Base-by-base conservation (phyloP, 2,888 invertebrate species). In the Amaurobius ferox region DNA sequence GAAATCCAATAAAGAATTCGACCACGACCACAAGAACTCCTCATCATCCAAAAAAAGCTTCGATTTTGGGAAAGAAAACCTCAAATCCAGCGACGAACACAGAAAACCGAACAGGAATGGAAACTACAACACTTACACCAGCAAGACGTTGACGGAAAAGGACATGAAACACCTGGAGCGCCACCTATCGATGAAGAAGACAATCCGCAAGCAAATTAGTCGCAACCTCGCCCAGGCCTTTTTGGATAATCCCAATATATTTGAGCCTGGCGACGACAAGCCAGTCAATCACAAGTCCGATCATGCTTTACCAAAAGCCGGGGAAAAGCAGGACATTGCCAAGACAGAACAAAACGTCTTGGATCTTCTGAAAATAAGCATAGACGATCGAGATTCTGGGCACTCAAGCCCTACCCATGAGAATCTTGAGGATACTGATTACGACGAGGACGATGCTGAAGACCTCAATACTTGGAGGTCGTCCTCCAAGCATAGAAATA, bases 151-250 rank as follows among this genome's bases (percentile, higher is more conserved):
- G 28, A 88, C 88, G 0, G 90, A 90, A 87, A 66, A 73, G 1
- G 91, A 91, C 77, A 94, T 95, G 62, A 94, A 94, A 90, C 95
- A 95, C 26, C 91, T 96, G 61, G 96, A 96, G 90, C 92, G 95
- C 89, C 95, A 96, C 91, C 93, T 96, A 90, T 95, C 95, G 91
- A 96, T 96, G 96, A 96, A 96, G 92, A 96, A 96, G 91, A 96
- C 95, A 23, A 95, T 96, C 89, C 92, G 95, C 89, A 95, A 95
- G 92, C 95, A 95, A 92, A 95, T 96, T 90, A 96, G 95, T 95
- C 93, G 96, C 39, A 95, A 95, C 91, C 93, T 96, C 89, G 94
- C 95, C 90, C 95, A 95, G 89, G 90, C 90, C 0, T 88, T 88
- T 48, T 23, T 88, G 48, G 88, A 88, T 3, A 83, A 88, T 23